These are phyloP conservation scores for Lochmaea capreae DNA, from an alignment of 2,888 invertebrate genomes.

Conservation along the genomic window DNA sequence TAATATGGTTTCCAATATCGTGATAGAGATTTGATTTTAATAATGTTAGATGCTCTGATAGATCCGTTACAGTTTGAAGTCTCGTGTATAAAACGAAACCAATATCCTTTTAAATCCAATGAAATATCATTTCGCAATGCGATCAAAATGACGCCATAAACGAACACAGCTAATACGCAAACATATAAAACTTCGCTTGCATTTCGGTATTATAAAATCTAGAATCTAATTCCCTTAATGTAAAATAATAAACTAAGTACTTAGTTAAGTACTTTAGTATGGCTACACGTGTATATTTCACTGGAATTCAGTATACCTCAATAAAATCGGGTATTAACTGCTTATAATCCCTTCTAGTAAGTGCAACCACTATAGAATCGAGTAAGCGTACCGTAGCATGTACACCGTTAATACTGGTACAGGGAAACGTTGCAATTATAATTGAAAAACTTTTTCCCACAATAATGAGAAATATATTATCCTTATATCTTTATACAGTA, in stretches of 20 bases:
- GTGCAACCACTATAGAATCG: background rate
- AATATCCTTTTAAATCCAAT: conserved; percentile 8
- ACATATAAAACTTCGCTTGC: conserved; percentile 10
- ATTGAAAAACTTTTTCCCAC: background rate
- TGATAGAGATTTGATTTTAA: too few species aligned
- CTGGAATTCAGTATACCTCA: conserved; percentile 21
- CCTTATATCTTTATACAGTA: too few species aligned
- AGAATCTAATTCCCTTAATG: conserved; percentile 19
- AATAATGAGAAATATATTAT: too few species aligned
- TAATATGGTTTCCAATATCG: too few species aligned
- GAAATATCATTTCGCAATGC: background rate
- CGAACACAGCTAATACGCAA: conserved; percentile 1
- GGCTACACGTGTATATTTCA: conserved; percentile 21
- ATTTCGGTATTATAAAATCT: conserved; percentile 14
- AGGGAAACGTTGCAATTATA: background rate
- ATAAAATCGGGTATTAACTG: conserved; percentile 26
- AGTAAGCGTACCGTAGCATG: background rate
- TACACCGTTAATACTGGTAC: background rate
- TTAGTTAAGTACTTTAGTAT: conserved; percentile 21
- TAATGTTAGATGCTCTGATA: too few species aligned
- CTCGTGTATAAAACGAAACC: background rate
- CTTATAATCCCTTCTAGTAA: conserved; percentile 21
- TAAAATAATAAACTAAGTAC: conserved; percentile 19
- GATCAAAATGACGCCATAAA: conserved; percentile 6
- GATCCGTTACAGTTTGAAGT: too few species aligned